phyloP scores from a whole-genome alignment of 2,113 vertebrate genomes.

The Passer montanus region DNA sequence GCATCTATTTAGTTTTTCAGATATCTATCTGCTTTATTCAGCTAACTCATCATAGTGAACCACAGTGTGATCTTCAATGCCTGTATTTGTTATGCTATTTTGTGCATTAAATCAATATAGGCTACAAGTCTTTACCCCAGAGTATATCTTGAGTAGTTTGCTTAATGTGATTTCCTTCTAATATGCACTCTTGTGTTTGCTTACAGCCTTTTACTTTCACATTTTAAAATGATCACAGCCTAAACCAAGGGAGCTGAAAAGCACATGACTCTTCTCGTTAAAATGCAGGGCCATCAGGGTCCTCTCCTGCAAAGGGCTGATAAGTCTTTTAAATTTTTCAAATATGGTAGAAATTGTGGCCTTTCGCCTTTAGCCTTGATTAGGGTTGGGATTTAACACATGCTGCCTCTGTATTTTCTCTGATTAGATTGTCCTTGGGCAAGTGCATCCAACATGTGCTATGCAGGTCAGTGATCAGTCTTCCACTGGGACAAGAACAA shows the following conservation, averaged over 20 bases:
- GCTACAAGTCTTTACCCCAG: constrained; percentile 19
- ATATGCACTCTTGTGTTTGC: neutral
- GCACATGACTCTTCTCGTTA: constrained; percentile 20
- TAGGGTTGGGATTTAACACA: constrained; percentile 57
- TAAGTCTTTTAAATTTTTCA: constrained; percentile 59
- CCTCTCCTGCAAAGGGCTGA: constrained; percentile 47
- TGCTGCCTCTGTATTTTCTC: constrained; percentile 19
- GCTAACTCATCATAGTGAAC: neutral
- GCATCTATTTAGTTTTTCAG: neutral
- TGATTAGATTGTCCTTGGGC: constrained; percentile 62
- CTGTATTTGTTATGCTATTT: constrained; percentile 13
- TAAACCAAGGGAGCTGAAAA: neutral
- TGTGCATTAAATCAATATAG: neutral
- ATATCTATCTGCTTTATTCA: neutral
- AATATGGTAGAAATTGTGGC: constrained; percentile 29
- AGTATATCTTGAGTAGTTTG: constrained; percentile 17
- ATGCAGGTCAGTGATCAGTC: constrained; percentile 30
- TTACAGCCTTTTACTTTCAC: constrained; percentile 28
- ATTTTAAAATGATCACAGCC: constrained; percentile 26
- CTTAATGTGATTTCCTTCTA: constrained; percentile 7
- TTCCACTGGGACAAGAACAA: constrained; percentile 40
- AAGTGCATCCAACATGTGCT: neutral
- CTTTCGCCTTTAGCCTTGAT: constrained; percentile 61
- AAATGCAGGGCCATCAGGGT: constrained; percentile 35
- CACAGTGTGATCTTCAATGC: neutral